phyloP scores from a whole-genome alignment of 1,140 invertebrate species.

The Maniola jurtina region DNA sequence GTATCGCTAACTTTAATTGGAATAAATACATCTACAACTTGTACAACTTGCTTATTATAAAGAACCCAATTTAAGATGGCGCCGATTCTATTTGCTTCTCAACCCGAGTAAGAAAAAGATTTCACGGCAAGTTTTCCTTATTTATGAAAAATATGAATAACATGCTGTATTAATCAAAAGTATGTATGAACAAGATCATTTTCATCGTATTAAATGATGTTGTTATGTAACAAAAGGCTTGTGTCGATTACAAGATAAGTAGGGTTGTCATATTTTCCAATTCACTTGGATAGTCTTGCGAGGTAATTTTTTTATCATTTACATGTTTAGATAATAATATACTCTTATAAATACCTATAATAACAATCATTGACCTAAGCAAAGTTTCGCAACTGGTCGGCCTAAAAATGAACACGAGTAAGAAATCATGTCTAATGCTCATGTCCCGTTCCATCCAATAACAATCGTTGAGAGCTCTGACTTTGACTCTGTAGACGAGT shows the following conservation, averaged over 20 bases:
- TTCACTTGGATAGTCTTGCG: neutral
- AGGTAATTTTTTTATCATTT: no score
- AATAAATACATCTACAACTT: neutral
- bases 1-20: slow-evolving; percentile 9
- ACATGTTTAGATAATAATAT: no score
- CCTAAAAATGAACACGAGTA: no score
- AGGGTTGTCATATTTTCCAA: neutral
- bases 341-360: no score
- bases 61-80: neutral
- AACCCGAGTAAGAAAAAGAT: neutral
- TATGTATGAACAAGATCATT: slow-evolving; percentile 4
- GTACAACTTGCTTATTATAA: neutral
- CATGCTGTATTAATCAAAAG: neutral
- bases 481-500: no score
- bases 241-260: slow-evolving; percentile 32
- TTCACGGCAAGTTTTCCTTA: neutral
- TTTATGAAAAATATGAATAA: neutral
- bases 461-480: no score
- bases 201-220: slow-evolving; percentile 24
- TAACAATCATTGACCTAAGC: no score
- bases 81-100: neutral
- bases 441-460: no score
- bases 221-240: slow-evolving; percentile 30
- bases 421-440: no score
- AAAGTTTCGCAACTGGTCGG: no score